These are phyloP conservation scores for Episyrphus balteatus DNA, from an alignment of 1,140 invertebrate genomes.

Conservation along the genomic window DNA sequence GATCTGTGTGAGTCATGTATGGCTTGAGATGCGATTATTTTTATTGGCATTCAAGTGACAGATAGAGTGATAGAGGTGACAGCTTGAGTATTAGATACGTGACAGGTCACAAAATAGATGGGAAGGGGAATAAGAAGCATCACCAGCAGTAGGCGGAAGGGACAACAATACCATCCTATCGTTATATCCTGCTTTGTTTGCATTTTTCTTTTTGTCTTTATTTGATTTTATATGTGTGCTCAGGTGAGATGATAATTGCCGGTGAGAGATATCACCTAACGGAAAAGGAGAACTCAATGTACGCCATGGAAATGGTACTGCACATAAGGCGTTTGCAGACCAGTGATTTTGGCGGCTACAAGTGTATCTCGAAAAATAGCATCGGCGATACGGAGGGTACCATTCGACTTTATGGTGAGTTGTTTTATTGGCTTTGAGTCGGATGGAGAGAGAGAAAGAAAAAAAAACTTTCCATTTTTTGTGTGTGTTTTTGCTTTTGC, in stretches of 20 bases:
- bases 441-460: too few relatives aligned
- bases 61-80: too few relatives aligned
- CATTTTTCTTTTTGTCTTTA: neutral
- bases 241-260: conserved; percentile 76
- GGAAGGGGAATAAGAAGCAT: neutral
- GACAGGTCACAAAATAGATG: too few relatives aligned
- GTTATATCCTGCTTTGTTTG: neutral
- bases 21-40: too few relatives aligned
- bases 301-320: conserved; percentile 69
- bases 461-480: too few relatives aligned
- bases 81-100: too few relatives aligned
- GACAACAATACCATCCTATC: too few relatives aligned
- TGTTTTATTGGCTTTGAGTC: neutral
- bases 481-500: too few relatives aligned
- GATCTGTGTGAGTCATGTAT: too few relatives aligned
- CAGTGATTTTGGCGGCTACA: conserved; percentile 77
- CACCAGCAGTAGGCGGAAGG: neutral
- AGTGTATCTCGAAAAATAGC: conserved; percentile 85
- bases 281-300: conserved; percentile 59
- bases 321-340: conserved; percentile 62
- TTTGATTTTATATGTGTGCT: conserved; percentile 8
- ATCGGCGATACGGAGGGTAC: conserved; percentile 79
- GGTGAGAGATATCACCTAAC: conserved; percentile 71
- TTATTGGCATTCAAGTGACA: too few relatives aligned
- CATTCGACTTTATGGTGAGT: conserved; percentile 78